Evolutionary conservation across 2,797 vertebrate genomes (phyloP).

Genomic region (Petrocephalus sullivani): DNA sequence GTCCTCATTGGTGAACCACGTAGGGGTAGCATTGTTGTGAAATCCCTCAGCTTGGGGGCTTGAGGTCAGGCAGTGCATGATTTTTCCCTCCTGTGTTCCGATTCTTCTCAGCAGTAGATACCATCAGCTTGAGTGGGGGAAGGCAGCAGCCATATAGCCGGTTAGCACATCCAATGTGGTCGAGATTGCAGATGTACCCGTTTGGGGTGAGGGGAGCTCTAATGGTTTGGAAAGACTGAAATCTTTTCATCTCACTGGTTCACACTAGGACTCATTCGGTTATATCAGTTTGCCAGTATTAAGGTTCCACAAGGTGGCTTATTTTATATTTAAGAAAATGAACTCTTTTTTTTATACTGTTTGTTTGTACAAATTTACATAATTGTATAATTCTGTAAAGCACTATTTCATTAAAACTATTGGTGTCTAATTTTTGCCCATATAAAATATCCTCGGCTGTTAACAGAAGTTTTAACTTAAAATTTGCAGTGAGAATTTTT

Average conservation of each 20-base stretch:
- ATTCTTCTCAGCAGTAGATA: not conserved
- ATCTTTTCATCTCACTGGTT: not conserved
- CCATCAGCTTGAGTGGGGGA: not conserved
- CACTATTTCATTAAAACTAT: not conserved
- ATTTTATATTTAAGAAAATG: not conserved
- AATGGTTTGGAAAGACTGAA: constrained; percentile 2
- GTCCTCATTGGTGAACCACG: not conserved
- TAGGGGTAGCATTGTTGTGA: not conserved
- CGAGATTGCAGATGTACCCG: not conserved
- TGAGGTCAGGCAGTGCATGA: not conserved
- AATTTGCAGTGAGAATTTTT: not conserved
- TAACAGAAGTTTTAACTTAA: not conserved
- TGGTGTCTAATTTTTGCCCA: not conserved
- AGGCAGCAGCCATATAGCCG: not conserved
- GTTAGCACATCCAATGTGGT: not conserved
- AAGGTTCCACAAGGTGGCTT: not conserved
- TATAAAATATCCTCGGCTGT: not conserved
- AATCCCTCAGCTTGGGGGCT: not conserved
- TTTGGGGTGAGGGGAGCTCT: not conserved
- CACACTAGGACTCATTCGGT: not conserved
- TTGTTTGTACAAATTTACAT: not conserved
- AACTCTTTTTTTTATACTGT: not conserved
- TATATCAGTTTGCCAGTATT: not conserved
- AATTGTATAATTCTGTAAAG: not conserved
- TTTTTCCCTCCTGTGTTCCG: not conserved